These are phyloP conservation scores for Drosophila kikkawai DNA, from an alignment of 1,140 invertebrate species.

Conservation along the genomic window DNA sequence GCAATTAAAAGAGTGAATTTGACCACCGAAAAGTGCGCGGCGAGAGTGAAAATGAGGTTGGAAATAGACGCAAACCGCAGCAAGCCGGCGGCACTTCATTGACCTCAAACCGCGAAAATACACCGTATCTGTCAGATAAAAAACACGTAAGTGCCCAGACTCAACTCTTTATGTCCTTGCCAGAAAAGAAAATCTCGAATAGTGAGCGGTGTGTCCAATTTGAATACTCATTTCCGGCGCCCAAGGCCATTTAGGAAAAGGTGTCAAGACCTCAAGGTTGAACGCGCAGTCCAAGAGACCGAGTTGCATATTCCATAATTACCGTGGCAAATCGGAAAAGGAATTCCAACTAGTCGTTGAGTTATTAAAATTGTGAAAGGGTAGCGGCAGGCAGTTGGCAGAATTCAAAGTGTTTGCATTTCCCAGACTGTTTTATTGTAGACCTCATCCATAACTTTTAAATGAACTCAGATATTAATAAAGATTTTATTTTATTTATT, in stretches of 20 bases:
- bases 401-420: not conserved
- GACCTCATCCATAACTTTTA: too few species aligned
- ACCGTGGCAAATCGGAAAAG: slow-evolving; percentile 22
- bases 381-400: too few species aligned
- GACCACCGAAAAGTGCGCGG: slow-evolving; percentile 11
- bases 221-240: slow-evolving; percentile 21
- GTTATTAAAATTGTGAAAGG: not conserved
- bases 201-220: slow-evolving; percentile 50
- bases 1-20: slow-evolving; percentile 24
- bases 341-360: not conserved
- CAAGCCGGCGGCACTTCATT: slow-evolving; percentile 37
- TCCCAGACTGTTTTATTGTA: not conserved
- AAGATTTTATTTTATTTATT: too few species aligned
- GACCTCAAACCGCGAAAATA: slow-evolving; percentile 19
- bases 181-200: not conserved
- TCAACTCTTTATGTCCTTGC: not conserved
- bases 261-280: slow-evolving; percentile 71
- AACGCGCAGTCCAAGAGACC: slow-evolving; percentile 4
- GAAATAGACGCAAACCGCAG: not conserved
- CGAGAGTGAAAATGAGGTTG: slow-evolving; percentile 30
- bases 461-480: too few species aligned
- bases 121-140: slow-evolving; percentile 31
- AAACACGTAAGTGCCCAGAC: slow-evolving; percentile 39
- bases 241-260: slow-evolving; percentile 26
- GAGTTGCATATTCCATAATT: slow-evolving; percentile 33